A percentile compares a stretch with the other conserved stretches of the same genome.
Conservation (phyloP, 2,113 vertebrate species). For the Apodemus sylvaticus region DNA sequence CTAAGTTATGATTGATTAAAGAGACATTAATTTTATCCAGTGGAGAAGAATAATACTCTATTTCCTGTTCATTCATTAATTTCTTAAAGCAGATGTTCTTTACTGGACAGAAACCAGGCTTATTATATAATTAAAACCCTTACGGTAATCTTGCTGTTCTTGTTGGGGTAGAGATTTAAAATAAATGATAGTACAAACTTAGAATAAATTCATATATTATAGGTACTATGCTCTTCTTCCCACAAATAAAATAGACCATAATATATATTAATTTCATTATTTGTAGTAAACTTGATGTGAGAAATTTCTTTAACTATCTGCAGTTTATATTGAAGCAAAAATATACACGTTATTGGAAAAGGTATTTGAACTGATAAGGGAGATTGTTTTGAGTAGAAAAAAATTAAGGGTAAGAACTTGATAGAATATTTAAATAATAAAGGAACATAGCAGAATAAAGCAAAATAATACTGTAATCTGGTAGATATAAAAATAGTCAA, state of each 20-base stretch:
- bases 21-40: conserved; percentile 37
- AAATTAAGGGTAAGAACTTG: neutral
- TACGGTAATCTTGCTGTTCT: neutral
- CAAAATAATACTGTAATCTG: neutral
- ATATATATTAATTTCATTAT: neutral
- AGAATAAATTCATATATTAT: neutral
- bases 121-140: neutral
- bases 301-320: neutral
- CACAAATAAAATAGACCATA: neutral
- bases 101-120: neutral
- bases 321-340: neutral
- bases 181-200: neutral
- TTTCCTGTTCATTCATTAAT: neutral
- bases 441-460: neutral
- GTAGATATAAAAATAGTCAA: neutral
- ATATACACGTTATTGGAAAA: neutral
- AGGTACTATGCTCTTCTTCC: neutral
- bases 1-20: neutral
- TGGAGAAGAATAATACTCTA: neutral
- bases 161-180: neutral
- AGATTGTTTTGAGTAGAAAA: neutral
- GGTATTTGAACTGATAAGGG: neutral
- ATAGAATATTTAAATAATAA: neutral
- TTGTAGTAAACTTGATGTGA: neutral
- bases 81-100: neutral